Evolutionary conservation across 2,113 vertebrate genomes (phyloP), one percentile per base, ranked within the genome.

Genomic region (Globicephala melas): DNA sequence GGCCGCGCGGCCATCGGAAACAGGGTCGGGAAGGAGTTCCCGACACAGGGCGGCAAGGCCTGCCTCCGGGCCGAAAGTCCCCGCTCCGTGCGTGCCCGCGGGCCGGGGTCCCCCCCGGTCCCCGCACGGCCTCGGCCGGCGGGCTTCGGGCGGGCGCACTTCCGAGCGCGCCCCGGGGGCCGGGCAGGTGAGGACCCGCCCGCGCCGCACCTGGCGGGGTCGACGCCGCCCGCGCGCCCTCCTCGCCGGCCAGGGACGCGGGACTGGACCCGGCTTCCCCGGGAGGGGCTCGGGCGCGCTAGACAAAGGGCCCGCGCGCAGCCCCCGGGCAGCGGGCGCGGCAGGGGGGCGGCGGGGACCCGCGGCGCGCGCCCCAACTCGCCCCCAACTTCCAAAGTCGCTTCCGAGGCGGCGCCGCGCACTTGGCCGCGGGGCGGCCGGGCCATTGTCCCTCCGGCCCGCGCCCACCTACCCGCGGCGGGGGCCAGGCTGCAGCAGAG

Each of bases 101-200:
- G 91, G 81, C 96, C 96, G 65, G 81, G 73, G 50, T 41, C 26
- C 31, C 1, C 1, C 65, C 8, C 13, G 6, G 71, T 14, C 67
- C 74, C 82, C 0, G 70, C 83, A 4, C 74, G 73, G 81, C 94
- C 95, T 60, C 73, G 47, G 41, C 74, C 89, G 53, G 50, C n/a
- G 26, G 36, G 38, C 89, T 41, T 4, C 67, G 44, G 76, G 68
- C 77, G 74, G 70, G 81, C 83, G 82, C 91, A 6, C 60, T 74
- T 58, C 83, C 25, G 91, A 85, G 95, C 80, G 96, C 96, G 80
- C 96, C 84, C n/a, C 36, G 90, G 62, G 96, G 65, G 47, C 80
- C 96, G 95, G 95, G 94, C 97, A 98, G 97, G 97, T 98, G 97
- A 98, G 96, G 97, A 80, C 97, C 95, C 97, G 97, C 97, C 96